These are phyloP conservation scores for Peromyscus polionotus DNA, from an alignment of 2,113 vertebrate species.

Conservation along the genomic window DNA sequence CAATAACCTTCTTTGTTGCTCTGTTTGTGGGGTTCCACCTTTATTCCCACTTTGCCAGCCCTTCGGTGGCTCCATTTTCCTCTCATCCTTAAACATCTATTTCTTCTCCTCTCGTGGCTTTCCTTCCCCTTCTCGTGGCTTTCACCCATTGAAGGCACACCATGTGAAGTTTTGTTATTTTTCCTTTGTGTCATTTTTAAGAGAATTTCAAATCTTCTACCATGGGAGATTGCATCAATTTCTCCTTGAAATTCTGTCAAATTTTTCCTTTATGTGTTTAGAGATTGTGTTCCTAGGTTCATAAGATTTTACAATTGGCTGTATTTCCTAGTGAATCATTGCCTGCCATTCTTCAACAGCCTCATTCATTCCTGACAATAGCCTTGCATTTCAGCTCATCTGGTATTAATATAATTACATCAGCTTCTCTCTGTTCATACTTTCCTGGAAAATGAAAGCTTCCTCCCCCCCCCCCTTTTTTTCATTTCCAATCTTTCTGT, in stretches of 20 bases:
- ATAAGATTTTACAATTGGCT: background rate
- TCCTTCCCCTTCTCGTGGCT: background rate
- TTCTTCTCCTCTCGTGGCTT: background rate
- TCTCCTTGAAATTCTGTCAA: conserved; percentile 31
- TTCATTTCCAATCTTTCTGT: conserved; percentile 1
- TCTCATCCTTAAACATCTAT: background rate
- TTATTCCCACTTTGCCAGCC: background rate
- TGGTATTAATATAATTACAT: background rate
- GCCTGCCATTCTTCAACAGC: background rate
- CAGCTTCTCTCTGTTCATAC: background rate
- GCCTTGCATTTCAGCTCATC: background rate
- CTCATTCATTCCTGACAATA: background rate
- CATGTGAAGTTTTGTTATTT: background rate
- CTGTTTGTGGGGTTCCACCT: background rate
- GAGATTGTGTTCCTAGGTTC: background rate
- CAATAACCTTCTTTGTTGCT: background rate
- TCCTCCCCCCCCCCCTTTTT: background rate
- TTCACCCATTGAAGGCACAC: background rate
- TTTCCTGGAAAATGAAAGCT: background rate
- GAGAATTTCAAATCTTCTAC: background rate
- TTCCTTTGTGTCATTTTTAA: background rate
- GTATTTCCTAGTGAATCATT: background rate
- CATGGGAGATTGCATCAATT: background rate
- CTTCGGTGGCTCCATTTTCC: background rate
- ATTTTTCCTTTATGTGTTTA: conserved; percentile 19